Conservation (phyloP, 2,888 invertebrate genomes). For the Stenolophus ochropezus region DNA sequence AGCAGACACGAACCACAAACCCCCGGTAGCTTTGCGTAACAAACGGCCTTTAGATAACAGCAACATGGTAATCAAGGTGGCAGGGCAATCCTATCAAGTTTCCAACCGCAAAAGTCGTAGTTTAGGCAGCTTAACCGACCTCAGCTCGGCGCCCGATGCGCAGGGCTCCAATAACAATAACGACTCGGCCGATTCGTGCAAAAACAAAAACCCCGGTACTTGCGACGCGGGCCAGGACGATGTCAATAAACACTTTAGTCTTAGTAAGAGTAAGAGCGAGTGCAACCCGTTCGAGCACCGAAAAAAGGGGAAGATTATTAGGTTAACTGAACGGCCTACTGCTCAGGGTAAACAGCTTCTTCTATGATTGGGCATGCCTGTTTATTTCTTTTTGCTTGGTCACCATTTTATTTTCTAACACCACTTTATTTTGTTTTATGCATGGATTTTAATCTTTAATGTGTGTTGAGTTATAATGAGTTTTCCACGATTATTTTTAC, state of each 20-base stretch:
- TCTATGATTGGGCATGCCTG: conserved; percentile 61
- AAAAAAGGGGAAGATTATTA: conserved; percentile 70
- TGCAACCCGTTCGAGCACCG: conserved; percentile 71
- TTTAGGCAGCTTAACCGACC: conserved; percentile 71
- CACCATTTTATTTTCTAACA: too few relatives aligned
- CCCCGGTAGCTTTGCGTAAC: conserved; percentile 64
- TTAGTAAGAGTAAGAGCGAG: conserved; percentile 72
- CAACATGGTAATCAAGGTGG: conserved; percentile 72
- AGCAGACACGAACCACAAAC: conserved; percentile 65
- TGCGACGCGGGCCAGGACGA: conserved; percentile 49
- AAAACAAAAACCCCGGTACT: conserved; percentile 57
- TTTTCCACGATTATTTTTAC: too few relatives aligned
- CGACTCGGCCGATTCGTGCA: conserved; percentile 59
- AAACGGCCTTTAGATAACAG: conserved; percentile 70
- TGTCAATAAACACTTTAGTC: conserved; percentile 65
- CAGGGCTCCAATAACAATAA: conserved; percentile 56
- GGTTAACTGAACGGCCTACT: conserved; percentile 68
- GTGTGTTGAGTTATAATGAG: too few relatives aligned
- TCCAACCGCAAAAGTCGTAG: conserved; percentile 71
- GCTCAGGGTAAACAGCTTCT: conserved; percentile 68
- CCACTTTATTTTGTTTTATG: too few relatives aligned
- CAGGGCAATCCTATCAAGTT: conserved; percentile 72
- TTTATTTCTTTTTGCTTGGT: conserved; percentile 29
- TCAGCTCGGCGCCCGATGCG: conserved; percentile 60
- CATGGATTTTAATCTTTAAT: too few relatives aligned